Evolutionary conservation across 35 echinoderm and acorn worm genomes (phyloP).

Genomic region (Strongylocentrotus purpuratus): DNA sequence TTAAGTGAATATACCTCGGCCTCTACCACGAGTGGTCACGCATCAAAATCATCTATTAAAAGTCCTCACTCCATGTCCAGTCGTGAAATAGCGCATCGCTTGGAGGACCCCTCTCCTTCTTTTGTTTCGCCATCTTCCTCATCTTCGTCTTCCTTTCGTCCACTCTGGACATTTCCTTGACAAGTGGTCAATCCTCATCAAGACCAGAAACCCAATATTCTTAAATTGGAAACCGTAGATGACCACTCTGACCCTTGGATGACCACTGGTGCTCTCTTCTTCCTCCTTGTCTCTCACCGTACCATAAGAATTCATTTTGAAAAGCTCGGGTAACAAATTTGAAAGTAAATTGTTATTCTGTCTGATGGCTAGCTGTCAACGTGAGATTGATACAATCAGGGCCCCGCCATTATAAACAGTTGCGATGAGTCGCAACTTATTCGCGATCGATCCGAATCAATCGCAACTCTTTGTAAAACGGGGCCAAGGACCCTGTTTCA

Average conservation of each 20-base stretch:
- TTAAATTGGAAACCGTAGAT: neutral
- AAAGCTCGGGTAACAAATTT: slow-evolving; percentile 16
- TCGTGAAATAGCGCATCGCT: slow-evolving; percentile 8
- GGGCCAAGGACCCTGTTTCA: too few species aligned
- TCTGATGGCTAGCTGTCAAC: neutral
- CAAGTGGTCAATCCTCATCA: slow-evolving; percentile 16
- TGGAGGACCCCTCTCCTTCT: neutral
- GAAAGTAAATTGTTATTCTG: slow-evolving; percentile 13
- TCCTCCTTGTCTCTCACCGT: neutral
- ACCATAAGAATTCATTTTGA: slow-evolving; percentile 1
- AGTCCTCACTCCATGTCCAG: neutral
- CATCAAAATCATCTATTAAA: neutral
- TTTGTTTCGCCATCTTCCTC: neutral
- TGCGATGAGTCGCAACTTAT: too few species aligned
- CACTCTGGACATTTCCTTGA: neutral
- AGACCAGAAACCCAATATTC: neutral
- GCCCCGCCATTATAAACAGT: too few species aligned
- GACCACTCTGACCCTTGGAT: neutral
- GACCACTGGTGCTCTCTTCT: neutral
- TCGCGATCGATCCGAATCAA: too few species aligned
- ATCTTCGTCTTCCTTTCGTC: neutral
- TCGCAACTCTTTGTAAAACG: too few species aligned
- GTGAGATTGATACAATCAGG: neutral
- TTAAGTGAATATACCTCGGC: neutral
- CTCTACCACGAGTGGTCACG: neutral